Evolutionary conservation across 2,888 invertebrate genomes (phyloP).

Genomic region (Hesperia comma): DNA sequence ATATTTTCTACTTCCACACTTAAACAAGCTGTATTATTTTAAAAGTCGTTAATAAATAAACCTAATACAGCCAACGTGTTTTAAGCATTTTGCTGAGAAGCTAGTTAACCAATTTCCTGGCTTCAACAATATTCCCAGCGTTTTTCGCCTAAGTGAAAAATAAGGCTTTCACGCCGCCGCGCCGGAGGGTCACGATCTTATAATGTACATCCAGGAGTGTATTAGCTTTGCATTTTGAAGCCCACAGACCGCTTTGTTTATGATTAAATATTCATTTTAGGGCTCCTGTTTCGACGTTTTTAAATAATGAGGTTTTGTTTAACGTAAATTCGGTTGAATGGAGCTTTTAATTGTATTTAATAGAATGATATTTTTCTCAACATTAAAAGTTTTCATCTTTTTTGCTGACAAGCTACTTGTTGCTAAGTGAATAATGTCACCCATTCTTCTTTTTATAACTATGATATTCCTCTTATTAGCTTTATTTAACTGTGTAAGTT

Average conservation of each 20-base stretch:
- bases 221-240: slow-evolving; percentile 10
- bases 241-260: background rate
- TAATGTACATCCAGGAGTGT: slow-evolving; percentile 9
- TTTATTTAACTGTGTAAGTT: too few species aligned
- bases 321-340: background rate
- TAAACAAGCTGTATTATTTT: background rate
- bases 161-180: slow-evolving; percentile 5
- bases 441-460: too few species aligned
- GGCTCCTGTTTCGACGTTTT: background rate
- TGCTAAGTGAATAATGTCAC: too few species aligned
- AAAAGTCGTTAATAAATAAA: background rate
- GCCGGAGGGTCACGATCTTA: slow-evolving; percentile 7
- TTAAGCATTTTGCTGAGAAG: slow-evolving; percentile 8
- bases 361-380: too few species aligned
- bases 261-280: background rate
- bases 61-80: background rate
- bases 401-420: too few species aligned
- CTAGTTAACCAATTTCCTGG: slow-evolving; percentile 8
- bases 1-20: background rate
- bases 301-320: background rate
- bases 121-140: slow-evolving; percentile 1
- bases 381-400: too few species aligned
- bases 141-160: slow-evolving; percentile 12
- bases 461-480: too few species aligned
- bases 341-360: too few species aligned